Percentiles rank a stretch among this genome's conserved stretches.
phyloP scores from a whole-genome alignment of 2,888 invertebrate species.

The Pyralis farinalis region DNA sequence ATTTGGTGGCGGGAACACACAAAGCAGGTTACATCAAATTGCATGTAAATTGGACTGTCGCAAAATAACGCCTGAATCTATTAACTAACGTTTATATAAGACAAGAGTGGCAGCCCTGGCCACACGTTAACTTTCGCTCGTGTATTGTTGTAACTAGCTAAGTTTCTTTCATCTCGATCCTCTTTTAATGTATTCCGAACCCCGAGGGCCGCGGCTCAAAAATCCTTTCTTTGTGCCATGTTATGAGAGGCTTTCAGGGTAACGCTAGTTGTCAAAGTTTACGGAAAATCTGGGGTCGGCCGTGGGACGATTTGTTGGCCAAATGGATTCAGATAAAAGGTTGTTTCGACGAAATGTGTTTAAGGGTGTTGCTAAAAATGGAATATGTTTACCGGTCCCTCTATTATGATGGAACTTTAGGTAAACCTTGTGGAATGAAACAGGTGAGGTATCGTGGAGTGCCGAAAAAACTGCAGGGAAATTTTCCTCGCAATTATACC shows the following conservation, averaged over 20 bases:
- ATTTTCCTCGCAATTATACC: too few species aligned
- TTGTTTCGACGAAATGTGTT: background rate
- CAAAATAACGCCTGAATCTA: too few species aligned
- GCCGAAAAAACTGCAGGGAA: too few species aligned
- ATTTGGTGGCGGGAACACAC: too few species aligned
- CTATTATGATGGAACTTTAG: too few species aligned
- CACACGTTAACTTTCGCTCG: conserved; percentile 1
- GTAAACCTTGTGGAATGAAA: too few species aligned
- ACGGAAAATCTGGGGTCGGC: background rate
- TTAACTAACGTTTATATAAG: too few species aligned
- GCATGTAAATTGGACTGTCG: too few species aligned
- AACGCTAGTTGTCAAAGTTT: background rate
- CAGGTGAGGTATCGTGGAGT: too few species aligned
- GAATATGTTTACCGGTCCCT: too few species aligned
- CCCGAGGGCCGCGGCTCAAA: background rate
- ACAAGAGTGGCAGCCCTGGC: background rate
- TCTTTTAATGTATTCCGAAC: conserved; percentile 8
- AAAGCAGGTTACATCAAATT: too few species aligned
- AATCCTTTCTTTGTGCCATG: conserved; percentile 6
- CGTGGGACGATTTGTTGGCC: background rate
- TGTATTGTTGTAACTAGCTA: conserved; percentile 9
- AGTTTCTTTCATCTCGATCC: conserved; percentile 10
- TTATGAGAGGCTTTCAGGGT: background rate
- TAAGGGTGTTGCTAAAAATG: too few species aligned
- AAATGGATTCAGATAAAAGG: background rate